Base-by-base conservation (phyloP, 1,140 invertebrate species). In the Pentalonia nigronervosa region DNA sequence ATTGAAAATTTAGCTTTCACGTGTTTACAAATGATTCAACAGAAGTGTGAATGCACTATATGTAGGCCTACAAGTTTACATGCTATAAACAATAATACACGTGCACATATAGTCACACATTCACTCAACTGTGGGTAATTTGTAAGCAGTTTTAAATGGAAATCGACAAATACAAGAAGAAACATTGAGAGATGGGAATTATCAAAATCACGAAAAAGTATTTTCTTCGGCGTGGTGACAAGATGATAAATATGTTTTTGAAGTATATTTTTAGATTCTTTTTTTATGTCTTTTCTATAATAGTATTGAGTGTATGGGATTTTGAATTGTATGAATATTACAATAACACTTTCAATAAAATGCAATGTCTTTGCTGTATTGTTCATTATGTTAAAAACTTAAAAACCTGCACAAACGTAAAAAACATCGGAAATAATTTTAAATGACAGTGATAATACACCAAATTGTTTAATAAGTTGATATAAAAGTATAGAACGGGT, bases 1-100 rank as follows among this genome's bases (percentile, higher is more conserved):
- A 89, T 36, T 89, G 14, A n/a, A 89, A 89, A 89, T 89, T 36
- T 53, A 89, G 48, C 48, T 89, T 89, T 89, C 87, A 89, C 87
- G n/a, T 89, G n/a, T 50, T 53, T 89, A 47, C 45, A 48, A 47
- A 87, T 45, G 84, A 87, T 87, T 84, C 21, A 45, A 76, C 60
- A n/a, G 14, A 76, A 84, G 83, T 84, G 36, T 41, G 83, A 84
- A 53, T 89, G 17, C 60, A 76, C 60, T 76, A n/a, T 76, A 76
- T n/a, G 60, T 53, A 89, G 48, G 48, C 48, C n/a, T 53, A 89
- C 45, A 47, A 47, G 23, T 30, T 47, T 45, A 84, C 25, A 47
- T 87, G 45, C 25, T 87, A 47, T 87, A 47, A 87, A 87, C 45
- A 87, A 47, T 87, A 11, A 87, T 30, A 47, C 23, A 87, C 41